Evolutionary conservation across 2,797 vertebrate genomes (phyloP), one percentile per base, ranked within the genome.

Genomic region (Muraenolepis orangiensis): DNA sequence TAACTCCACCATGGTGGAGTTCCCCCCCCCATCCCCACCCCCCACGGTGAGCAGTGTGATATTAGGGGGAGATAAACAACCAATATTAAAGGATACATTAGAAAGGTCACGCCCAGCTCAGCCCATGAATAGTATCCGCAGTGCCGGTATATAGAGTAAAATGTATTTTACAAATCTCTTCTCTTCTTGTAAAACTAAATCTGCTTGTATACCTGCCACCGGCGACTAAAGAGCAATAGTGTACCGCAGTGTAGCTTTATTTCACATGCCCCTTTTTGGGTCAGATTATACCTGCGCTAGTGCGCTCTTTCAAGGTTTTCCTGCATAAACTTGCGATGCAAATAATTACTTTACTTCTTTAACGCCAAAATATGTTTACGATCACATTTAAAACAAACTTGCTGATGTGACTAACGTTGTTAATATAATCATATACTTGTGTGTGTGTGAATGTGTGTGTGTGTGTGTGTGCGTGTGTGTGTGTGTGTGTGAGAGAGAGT

Each of bases 31-130:
- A n/a, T n/a, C n/a, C n/a, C n/a, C n/a, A n/a, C n/a, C n/a, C n/a
- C n/a, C n/a, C n/a, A n/a, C n/a, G n/a, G n/a, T n/a, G n/a, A n/a
- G n/a, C n/a, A n/a, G n/a, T n/a, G n/a, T n/a, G 74, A 76, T 80
- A 42, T 78, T 74, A 72, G 69, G 61, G 34, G 3, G 16, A 72
- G 66, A 82, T 77, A 74, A 85, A 81, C 74, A 72, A 28, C 3
- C 13, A 0, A 18, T 73, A 69, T 71, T 74, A n/a, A 81, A 57
- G 69, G 72, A 46, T 77, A 75, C 74, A 79, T 28, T 77, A 77
- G 76, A 69, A 32, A 34, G 38, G 34, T 42, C 74, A 30, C n/a
- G n/a, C n/a, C n/a, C n/a, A n/a, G 20, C 51, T 61, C 51, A 18
- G 46, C 20, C 46, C n/a, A 6, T 51, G 46, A n/a, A 51, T 57